A percentile compares a stretch with the other conserved stretches of the same genome.
Conservation (phyloP, 2,888 invertebrate genomes). For the Nineta flava region DNA sequence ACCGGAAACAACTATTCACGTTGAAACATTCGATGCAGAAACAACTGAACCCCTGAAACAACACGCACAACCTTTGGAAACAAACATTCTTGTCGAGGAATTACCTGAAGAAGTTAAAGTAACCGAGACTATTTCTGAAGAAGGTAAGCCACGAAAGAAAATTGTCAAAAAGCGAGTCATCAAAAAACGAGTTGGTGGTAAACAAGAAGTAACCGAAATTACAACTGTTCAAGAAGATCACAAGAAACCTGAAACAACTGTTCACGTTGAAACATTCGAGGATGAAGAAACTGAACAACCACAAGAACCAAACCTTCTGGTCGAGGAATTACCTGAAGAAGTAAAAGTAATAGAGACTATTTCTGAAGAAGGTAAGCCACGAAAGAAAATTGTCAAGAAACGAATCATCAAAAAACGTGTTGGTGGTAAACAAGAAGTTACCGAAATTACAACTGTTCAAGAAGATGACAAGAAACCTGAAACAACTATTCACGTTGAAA, state of each 20-base stretch:
- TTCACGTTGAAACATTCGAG: slow-evolving; percentile 20
- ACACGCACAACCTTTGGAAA: background rate
- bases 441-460: slow-evolving; percentile 15
- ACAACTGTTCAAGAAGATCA: slow-evolving; percentile 32
- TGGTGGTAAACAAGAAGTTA: slow-evolving; percentile 16
- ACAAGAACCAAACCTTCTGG: slow-evolving; percentile 17
- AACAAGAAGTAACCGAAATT: slow-evolving; percentile 25
- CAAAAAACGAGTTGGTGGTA: slow-evolving; percentile 21
- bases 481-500: slow-evolving; percentile 8
- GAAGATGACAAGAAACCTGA: slow-evolving; percentile 15
- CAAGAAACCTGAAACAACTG: slow-evolving; percentile 24
- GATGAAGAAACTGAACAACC: slow-evolving; percentile 15
- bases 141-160: slow-evolving; percentile 17
- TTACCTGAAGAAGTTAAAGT: slow-evolving; percentile 18
- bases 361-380: slow-evolving; percentile 15
- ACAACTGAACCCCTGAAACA: background rate
- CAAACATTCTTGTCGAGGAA: slow-evolving; percentile 10
- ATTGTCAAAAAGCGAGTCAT: slow-evolving; percentile 22
- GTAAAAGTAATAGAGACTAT: slow-evolving; percentile 21
- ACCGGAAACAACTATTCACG: slow-evolving; percentile 21
- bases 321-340: slow-evolving; percentile 25
- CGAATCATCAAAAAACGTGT: slow-evolving; percentile 13
- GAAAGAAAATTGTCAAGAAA: slow-evolving; percentile 16
- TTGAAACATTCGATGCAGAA: slow-evolving; percentile 15
- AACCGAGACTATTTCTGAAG: slow-evolving; percentile 14